phyloP scores from a whole-genome alignment of 2,113 vertebrate genomes.

The Uria lomvia region DNA sequence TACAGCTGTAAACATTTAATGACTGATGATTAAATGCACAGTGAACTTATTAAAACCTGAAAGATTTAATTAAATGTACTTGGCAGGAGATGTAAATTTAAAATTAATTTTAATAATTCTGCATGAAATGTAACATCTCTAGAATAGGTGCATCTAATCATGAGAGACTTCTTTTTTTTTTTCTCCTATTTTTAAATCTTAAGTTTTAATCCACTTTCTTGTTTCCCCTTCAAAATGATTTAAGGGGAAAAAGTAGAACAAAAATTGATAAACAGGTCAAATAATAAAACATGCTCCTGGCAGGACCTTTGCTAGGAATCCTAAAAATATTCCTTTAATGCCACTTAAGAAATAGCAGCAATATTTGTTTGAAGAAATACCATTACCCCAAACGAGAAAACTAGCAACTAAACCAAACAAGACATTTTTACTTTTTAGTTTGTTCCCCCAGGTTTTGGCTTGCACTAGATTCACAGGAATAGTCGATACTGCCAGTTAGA shows the following conservation, averaged over 20 bases:
- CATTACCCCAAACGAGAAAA: not conserved
- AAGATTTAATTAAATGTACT: slow-evolving; percentile 56
- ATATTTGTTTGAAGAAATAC: not conserved
- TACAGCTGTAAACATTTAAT: slow-evolving; percentile 61
- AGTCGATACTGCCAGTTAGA: not conserved
- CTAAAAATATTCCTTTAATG: not conserved
- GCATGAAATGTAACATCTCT: slow-evolving; percentile 3
- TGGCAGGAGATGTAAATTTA: slow-evolving; percentile 28
- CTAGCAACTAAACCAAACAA: not conserved
- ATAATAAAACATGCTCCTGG: not conserved
- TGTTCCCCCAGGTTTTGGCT: not conserved
- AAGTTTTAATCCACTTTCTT: not conserved
- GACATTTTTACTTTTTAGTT: not conserved
- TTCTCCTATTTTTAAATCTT: not conserved
- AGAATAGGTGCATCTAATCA: not conserved
- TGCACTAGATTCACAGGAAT: not conserved
- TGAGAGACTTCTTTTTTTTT: not conserved
- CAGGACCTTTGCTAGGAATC: not conserved
- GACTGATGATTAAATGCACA: slow-evolving; percentile 53
- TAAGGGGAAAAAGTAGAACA: not conserved
- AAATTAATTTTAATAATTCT: slow-evolving; percentile 53
- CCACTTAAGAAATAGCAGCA: not conserved
- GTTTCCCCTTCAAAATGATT: not conserved
- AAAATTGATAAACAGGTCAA: not conserved
- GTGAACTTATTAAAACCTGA: slow-evolving; percentile 26